These are phyloP conservation scores for Suillia variegata DNA, from an alignment of 2,888 invertebrate genomes.

Conservation along the genomic window DNA sequence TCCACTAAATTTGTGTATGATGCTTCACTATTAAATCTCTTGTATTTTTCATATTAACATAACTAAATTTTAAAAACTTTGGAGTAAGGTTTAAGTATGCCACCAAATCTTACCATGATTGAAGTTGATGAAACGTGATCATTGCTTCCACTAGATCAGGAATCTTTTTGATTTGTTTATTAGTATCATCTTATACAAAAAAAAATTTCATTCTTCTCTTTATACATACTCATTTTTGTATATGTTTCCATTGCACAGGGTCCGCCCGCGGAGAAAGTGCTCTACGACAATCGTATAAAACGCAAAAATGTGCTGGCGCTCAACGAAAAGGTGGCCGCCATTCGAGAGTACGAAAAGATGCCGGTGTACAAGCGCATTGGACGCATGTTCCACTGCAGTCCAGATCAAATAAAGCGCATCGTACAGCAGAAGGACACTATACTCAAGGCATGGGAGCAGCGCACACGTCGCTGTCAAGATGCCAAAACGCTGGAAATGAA, in stretches of 20 bases:
- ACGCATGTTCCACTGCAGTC: slow-evolving; percentile 55
- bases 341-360: slow-evolving; percentile 54
- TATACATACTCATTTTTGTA: not conserved
- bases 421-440: slow-evolving; percentile 53
- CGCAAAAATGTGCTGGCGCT: slow-evolving; percentile 56
- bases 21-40: too few species aligned
- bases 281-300: slow-evolving; percentile 56
- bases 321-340: slow-evolving; percentile 56
- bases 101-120: too few species aligned
- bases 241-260: slow-evolving; percentile 1
- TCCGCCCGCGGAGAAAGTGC: slow-evolving; percentile 43
- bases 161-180: not conserved
- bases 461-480: slow-evolving; percentile 49
- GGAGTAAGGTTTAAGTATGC: too few species aligned
- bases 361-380: slow-evolving; percentile 58
- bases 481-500: slow-evolving; percentile 51
- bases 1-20: too few species aligned
- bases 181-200: not conserved
- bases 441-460: slow-evolving; percentile 55
- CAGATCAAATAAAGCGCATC: slow-evolving; percentile 58
- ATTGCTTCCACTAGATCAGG: too few species aligned
- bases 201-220: not conserved
- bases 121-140: too few species aligned
- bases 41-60: too few species aligned
- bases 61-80: too few species aligned